Conservation (phyloP, 1,140 invertebrate species). For the Tyrophagus putrescentiae region DNA sequence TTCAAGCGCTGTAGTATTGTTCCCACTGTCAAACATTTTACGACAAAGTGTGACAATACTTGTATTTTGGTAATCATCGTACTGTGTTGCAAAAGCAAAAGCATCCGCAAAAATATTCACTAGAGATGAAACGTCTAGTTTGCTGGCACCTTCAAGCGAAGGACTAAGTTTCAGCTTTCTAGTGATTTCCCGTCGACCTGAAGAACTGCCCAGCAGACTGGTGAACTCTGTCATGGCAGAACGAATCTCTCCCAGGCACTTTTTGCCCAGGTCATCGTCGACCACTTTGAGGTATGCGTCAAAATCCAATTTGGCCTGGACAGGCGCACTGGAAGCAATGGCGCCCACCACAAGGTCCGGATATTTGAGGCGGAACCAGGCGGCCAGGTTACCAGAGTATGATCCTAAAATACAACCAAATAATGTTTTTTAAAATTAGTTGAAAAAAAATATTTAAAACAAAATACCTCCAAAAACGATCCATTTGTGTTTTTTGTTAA, state of each 20-base stretch:
- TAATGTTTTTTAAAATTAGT: no score
- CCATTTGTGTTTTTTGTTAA: neutral
- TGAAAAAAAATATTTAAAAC: no score
- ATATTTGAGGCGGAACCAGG: conserved; percentile 41
- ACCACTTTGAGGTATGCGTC: conserved; percentile 34
- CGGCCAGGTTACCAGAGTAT: conserved; percentile 38
- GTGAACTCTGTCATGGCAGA: conserved; percentile 48
- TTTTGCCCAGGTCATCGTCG: conserved; percentile 28
- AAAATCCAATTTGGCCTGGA: conserved; percentile 34
- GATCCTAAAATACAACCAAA: no score
- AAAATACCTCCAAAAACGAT: conserved; percentile 28
- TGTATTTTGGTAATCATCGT: conserved; percentile 48
- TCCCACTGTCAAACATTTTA: no score
- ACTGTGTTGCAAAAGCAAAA: conserved; percentile 69
- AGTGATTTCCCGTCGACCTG: conserved; percentile 46
- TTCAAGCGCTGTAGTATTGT: conserved; percentile 11
- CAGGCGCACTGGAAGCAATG: conserved; percentile 31
- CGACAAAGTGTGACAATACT: no score
- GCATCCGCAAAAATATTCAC: conserved; percentile 63
- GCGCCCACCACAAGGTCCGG: conserved; percentile 36
- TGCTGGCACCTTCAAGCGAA: conserved; percentile 46
- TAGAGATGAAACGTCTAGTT: conserved; percentile 59
- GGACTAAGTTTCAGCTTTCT: conserved; percentile 62
- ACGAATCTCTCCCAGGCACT: conserved; percentile 38
- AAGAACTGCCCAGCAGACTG: conserved; percentile 43